phyloP scores from a whole-genome alignment of 2,797 vertebrate genomes.

The Bovichtus variegatus region DNA sequence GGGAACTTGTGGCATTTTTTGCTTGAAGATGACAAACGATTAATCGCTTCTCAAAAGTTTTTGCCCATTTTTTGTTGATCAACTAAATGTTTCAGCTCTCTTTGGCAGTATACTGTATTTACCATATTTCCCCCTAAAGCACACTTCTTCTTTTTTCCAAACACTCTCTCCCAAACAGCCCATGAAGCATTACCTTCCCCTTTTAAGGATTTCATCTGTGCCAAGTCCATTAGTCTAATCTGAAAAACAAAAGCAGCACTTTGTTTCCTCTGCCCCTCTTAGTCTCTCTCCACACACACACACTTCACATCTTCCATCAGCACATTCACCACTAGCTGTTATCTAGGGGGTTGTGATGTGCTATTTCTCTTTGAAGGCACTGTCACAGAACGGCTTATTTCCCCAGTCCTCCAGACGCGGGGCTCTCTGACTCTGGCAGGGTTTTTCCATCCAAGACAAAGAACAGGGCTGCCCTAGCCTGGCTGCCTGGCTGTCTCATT shows the following conservation, averaged over 20 bases:
- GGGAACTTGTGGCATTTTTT: not conserved
- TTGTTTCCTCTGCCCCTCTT: constrained; percentile 39
- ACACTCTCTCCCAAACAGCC: constrained; percentile 29
- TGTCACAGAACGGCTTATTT: constrained; percentile 80
- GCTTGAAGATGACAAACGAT: not conserved
- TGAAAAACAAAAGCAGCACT: constrained; percentile 78
- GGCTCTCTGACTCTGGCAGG: constrained; percentile 69
- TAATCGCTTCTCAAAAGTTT: not conserved
- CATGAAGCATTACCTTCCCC: constrained; percentile 58
- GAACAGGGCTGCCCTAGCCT: constrained; percentile 67
- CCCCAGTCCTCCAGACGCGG: constrained; percentile 74
- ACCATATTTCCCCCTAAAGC: constrained; percentile 30
- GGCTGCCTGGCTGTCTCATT: constrained; percentile 67
- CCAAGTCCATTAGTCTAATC: constrained; percentile 82
- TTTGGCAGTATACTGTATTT: constrained; percentile 11
- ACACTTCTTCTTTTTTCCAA: constrained; percentile 14
- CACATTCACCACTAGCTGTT: constrained; percentile 76
- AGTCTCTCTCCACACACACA: not conserved
- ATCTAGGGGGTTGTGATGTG: constrained; percentile 78
- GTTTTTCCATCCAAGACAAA: constrained; percentile 77
- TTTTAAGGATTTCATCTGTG: constrained; percentile 68
- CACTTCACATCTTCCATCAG: constrained; percentile 70
- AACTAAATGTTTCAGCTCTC: not conserved
- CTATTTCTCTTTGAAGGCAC: constrained; percentile 78
- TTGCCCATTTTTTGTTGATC: not conserved